Evolutionary conservation across 1,140 invertebrate genomes (phyloP).

Genomic region (Anthonomus grandis): DNA sequence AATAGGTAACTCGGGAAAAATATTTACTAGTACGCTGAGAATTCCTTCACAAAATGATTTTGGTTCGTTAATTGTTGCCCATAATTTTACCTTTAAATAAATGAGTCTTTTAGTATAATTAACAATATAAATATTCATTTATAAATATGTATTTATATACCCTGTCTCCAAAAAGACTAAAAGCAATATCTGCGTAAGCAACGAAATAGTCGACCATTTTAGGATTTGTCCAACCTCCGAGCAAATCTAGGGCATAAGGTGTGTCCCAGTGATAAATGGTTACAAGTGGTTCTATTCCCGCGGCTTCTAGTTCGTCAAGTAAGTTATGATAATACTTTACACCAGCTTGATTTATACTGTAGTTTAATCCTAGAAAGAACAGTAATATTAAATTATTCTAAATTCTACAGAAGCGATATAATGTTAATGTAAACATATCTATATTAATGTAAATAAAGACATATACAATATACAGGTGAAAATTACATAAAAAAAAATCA

Average conservation of each 20-base stretch:
- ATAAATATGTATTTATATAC: conserved; percentile 15
- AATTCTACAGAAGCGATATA: too few species aligned
- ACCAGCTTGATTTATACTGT: conserved; percentile 8
- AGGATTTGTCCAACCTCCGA: conserved; percentile 43
- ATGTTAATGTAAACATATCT: too few species aligned
- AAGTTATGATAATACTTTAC: conserved; percentile 16
- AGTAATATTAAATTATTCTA: too few species aligned
- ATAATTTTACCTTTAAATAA: conserved; percentile 45
- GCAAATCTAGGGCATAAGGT: conserved; percentile 41
- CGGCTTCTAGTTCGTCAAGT: background rate
- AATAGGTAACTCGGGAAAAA: conserved; percentile 46
- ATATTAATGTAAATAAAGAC: too few species aligned
- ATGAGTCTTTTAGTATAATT: background rate
- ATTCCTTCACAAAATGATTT: conserved; percentile 36
- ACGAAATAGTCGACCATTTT: conserved; percentile 40
- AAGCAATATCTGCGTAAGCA: conserved; percentile 40
- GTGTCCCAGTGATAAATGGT: conserved; percentile 47
- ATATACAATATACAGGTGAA: too few species aligned
- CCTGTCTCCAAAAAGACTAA: conserved; percentile 30
- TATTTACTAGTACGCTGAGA: conserved; percentile 50
- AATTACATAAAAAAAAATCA: too few species aligned
- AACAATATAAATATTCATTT: conserved; percentile 1
- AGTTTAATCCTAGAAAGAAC: background rate
- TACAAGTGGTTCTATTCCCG: conserved; percentile 46
- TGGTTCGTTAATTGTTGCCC: conserved; percentile 55